These are phyloP conservation scores for Notarius quadriscutis DNA, from an alignment of 2,113 vertebrate species.

Conservation along the genomic window DNA sequence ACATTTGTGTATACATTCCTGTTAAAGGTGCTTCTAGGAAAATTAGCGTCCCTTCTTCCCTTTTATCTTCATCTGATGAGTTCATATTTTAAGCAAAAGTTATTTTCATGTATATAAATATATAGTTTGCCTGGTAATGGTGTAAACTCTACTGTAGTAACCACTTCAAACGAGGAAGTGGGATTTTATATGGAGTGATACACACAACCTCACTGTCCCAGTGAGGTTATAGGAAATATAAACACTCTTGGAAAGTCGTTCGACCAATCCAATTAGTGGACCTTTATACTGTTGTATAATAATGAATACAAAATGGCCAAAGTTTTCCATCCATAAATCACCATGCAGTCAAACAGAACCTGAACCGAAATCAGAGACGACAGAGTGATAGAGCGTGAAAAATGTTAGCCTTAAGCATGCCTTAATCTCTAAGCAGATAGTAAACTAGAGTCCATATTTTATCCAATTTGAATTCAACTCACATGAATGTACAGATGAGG, in stretches of 20 bases:
- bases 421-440: not conserved
- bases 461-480: conserved; percentile 14
- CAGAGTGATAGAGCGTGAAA: not conserved
- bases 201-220: not conserved
- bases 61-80: not conserved
- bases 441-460: not conserved
- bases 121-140: not conserved
- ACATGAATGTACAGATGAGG: not conserved
- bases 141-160: not conserved
- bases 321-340: not conserved
- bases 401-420: not conserved
- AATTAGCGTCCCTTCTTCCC: not conserved
- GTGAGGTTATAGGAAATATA: not conserved
- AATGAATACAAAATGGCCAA: not conserved
- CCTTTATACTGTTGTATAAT: not conserved
- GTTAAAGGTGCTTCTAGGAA: not conserved
- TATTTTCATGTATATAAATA: not conserved
- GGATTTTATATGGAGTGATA: not conserved
- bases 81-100: not conserved
- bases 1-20: not conserved
- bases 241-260: not conserved
- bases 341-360: not conserved
- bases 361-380: not conserved
- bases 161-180: not conserved
- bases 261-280: not conserved